phyloP scores from a whole-genome alignment of 2,888 invertebrate species.

The Mellilla xanthometata region DNA sequence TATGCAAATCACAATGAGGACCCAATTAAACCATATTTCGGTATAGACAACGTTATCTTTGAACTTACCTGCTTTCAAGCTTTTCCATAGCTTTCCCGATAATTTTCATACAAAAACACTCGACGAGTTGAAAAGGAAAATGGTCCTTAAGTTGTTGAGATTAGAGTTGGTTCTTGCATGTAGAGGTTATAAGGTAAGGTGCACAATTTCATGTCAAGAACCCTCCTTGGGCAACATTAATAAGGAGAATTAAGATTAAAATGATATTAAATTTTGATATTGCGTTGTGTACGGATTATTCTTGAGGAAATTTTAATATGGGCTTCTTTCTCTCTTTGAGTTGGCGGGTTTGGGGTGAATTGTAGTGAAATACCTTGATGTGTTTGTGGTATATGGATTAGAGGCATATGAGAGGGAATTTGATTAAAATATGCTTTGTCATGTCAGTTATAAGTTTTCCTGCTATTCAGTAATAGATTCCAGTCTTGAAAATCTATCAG shows the following conservation, averaged over 20 bases:
- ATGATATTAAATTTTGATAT: constrained; percentile 83
- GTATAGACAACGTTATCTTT: constrained; percentile 71
- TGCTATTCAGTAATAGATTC: too few relatives aligned
- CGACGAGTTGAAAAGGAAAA: constrained; percentile 13
- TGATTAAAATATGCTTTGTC: too few relatives aligned
- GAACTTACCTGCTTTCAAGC: constrained; percentile 72
- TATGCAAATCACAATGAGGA: constrained; percentile 53
- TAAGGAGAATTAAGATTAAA: constrained; percentile 82
- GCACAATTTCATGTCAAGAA: constrained; percentile 49
- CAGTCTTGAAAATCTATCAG: too few relatives aligned
- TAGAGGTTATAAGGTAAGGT: constrained; percentile 32
- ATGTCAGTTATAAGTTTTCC: too few relatives aligned
- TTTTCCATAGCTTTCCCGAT: constrained; percentile 33
- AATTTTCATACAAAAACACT: constrained; percentile 32
- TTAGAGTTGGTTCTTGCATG: constrained; percentile 34
- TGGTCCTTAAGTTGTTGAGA: constrained; percentile 1
- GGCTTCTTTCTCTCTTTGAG: constrained; percentile 62
- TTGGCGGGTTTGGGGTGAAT: constrained; percentile 42
- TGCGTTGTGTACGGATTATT: constrained; percentile 80
- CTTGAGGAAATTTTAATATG: constrained; percentile 75
- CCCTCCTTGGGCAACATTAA: constrained; percentile 75
- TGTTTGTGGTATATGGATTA: constrained; percentile 2
- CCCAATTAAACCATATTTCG: constrained; percentile 68
- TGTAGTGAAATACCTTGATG: constrained; percentile 17
- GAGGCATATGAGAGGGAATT: background rate